These are phyloP conservation scores for Octodonta nipae DNA, from an alignment of 2,888 invertebrate genomes.

Conservation along the genomic window DNA sequence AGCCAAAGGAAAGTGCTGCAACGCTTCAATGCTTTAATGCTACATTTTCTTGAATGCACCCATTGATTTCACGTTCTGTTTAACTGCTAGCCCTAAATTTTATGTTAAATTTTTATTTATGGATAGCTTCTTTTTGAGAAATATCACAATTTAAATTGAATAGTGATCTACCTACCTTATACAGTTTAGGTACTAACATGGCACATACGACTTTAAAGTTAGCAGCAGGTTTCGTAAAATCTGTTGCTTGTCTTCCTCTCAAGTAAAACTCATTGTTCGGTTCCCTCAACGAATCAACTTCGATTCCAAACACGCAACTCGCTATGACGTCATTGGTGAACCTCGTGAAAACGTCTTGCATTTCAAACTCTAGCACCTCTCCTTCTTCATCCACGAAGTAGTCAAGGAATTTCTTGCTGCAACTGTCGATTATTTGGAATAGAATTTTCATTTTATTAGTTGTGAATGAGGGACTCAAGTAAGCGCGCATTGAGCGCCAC, in stretches of 20 bases:
- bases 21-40: too few relatives aligned
- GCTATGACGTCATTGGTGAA: conserved; percentile 1
- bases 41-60: too few relatives aligned
- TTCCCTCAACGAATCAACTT: neutral
- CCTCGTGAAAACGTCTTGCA: neutral
- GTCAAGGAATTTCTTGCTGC: neutral
- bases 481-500: neutral
- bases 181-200: neutral
- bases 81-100: too few relatives aligned
- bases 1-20: too few relatives aligned
- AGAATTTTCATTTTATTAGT: conserved; percentile 17
- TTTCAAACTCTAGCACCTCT: neutral
- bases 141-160: too few relatives aligned
- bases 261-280: conserved; percentile 1
- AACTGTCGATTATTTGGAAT: neutral
- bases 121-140: too few relatives aligned
- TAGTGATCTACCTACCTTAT: neutral
- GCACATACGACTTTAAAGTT: neutral
- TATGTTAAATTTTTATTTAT: too few relatives aligned
- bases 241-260: neutral
- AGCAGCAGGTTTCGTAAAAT: neutral
- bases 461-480: neutral
- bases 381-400: neutral
- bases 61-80: too few relatives aligned
- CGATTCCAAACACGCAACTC: neutral